Base-by-base conservation (phyloP, 2,888 invertebrate species). In the Stenchaetothrips biformis region DNA sequence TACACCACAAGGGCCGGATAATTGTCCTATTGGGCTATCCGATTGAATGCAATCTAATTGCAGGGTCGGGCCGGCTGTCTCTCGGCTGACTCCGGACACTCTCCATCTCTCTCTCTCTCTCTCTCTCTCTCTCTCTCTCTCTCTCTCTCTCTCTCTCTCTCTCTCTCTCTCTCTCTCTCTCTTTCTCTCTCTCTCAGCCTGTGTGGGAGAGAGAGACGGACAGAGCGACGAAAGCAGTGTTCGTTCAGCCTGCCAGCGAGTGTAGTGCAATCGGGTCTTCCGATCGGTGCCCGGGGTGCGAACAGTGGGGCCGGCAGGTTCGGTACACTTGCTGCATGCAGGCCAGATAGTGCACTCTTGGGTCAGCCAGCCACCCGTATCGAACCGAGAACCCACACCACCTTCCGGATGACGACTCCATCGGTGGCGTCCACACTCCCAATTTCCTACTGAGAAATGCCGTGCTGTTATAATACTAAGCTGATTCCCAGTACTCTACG, bases 41-140 rank as follows among this genome's bases (percentile, higher is more conserved):
- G 67, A 74, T 74, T 74, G 9, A 74, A 74, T 74, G 67, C 67
- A 74, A 74, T 74, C 67, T 74, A 74, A 74, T 74, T 74, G 67
- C 67, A 53, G 67, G 67, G 67, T 25, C 67, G 25, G 7, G 67
- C 2, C 67, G 67, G 67, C 7, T 9, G 53, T 16, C 21, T 11
- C 11, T 9, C 6, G 21, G 21, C 67, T 67, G 21, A 53, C 6
- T 53, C 13, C 16, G 53, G 2, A 13, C 16, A 9, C 53, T 53
- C 6, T 53, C 53, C n/a, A n/a, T n/a, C 2, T 53, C 53, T 53
- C 53, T 53, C 62, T 62, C 18, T 62, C 62, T 62, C 62, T n/a
- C 18, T n/a, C 62, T 62, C 62, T n/a, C 18, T 62, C 62, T n/a
- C 62, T n/a, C 18, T n/a, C 62, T 62, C 62, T n/a, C 18, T 62